Evolutionary conservation across 2,113 vertebrate species (phyloP).

Genomic region (Vicugna pacos): DNA sequence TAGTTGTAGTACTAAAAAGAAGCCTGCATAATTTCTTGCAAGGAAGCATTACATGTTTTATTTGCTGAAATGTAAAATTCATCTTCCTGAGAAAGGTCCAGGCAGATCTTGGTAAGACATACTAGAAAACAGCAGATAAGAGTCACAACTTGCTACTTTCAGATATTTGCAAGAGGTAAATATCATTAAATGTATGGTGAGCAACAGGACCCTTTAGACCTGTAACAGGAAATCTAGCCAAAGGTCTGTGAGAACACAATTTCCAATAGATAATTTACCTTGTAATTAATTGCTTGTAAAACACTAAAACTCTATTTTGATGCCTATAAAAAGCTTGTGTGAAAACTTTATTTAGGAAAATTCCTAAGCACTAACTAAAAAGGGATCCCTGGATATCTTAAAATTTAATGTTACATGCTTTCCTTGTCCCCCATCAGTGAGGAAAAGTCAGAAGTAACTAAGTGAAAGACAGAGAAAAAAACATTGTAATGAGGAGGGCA

Average conservation of each 20-base stretch:
- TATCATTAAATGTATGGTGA: background rate
- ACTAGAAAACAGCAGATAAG: background rate
- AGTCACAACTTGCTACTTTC: background rate
- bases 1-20: background rate
- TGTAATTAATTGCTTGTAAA: background rate
- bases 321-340: background rate
- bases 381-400: background rate
- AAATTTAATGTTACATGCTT: background rate
- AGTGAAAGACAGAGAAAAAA: background rate
- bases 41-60: background rate
- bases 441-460: background rate
- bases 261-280: background rate
- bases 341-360: background rate
- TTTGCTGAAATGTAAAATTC: background rate
- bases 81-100: background rate
- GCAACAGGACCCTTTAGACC: background rate
- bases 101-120: background rate
- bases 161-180: background rate
- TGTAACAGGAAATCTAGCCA: background rate
- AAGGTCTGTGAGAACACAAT: background rate
- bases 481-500: background rate
- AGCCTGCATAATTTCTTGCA: background rate
- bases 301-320: background rate
- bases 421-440: background rate
- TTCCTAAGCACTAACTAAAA: constrained; percentile 15